phyloP scores from a whole-genome alignment of 2,888 invertebrate genomes.

The Imbricaverruca yamaguchii region DNA sequence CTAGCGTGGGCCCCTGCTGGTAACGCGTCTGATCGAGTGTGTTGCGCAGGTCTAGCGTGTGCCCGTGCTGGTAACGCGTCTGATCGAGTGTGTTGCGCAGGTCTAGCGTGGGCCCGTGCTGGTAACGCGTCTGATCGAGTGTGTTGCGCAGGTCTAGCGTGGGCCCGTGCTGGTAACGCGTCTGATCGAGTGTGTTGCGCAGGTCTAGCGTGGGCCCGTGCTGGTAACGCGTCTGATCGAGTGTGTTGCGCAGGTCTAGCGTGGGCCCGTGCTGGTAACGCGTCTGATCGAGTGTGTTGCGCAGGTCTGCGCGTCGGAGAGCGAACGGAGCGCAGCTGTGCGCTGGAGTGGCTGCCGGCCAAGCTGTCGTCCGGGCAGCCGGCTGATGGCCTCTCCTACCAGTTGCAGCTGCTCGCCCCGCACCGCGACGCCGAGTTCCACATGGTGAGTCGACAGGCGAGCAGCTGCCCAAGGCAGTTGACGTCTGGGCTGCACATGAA shows the following conservation, averaged over 20 bases:
- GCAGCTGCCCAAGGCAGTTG: too few relatives aligned
- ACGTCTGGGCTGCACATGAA: too few relatives aligned
- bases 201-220: slow-evolving; percentile 28
- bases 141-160: slow-evolving; percentile 26
- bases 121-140: background rate
- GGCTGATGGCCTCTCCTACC: slow-evolving; percentile 62
- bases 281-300: background rate
- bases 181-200: background rate
- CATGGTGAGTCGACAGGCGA: slow-evolving; percentile 46
- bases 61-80: slow-evolving; percentile 7
- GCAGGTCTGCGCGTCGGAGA: slow-evolving; percentile 31
- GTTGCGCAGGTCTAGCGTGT: slow-evolving; percentile 26
- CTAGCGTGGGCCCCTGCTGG: background rate
- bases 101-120: slow-evolving; percentile 25
- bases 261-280: slow-evolving; percentile 9
- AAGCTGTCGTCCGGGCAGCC: slow-evolving; percentile 34
- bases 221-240: background rate
- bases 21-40: background rate
- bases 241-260: slow-evolving; percentile 26
- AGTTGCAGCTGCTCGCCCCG: slow-evolving; percentile 58
- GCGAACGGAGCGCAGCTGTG: slow-evolving; percentile 25
- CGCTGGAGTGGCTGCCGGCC: slow-evolving; percentile 31
- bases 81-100: slow-evolving; percentile 16
- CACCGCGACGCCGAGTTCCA: slow-evolving; percentile 54
- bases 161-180: slow-evolving; percentile 12